Base-by-base conservation (phyloP, 2,888 invertebrate species). In the Aporophyla nigra region DNA sequence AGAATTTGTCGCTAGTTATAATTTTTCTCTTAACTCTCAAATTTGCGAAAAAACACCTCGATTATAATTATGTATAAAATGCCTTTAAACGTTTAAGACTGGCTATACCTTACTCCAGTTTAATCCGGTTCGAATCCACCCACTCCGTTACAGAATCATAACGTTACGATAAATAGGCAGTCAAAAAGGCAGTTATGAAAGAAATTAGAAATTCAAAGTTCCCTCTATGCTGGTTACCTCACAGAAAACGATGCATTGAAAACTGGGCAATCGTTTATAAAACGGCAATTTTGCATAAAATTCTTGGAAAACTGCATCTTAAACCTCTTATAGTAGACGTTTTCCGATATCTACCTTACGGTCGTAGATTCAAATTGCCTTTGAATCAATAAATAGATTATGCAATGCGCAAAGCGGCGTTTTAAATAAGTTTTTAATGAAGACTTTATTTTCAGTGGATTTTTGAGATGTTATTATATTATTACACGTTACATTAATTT, bases 251-350 rank as follows among this genome's bases (percentile, higher is more conserved):
- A 82, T 81, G 86, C 86, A 86, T 78, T 82, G 85, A 74, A 90
- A 89, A 87, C 85, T 80, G 77, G 86, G 82, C 84, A 87, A 85
- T 84, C 84, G 90, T 86, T 90, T 89, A 91, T 92, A 92, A 92
- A 93, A 91, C 82, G 89, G 90, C 88, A 91, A 89, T 91, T 91
- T 90, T 88, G 90, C 89, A 92, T 92, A 90, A 90, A 91, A 91
- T 90, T 91, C 87, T 83, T 59, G 74, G 82, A 69, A 83, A 87
- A 89, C 87, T 89, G 90, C 91, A 91, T 90, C 87, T 90, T 89
- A 87, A 88, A 90, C 83, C 86, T 86, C 87, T 87, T 86, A 87
- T 84, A 89, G 88, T 83, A 87, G 86, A 87, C 89, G 87, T 89
- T 88, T 88, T 87, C 88, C 87, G 87, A 86, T 90, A 85, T 88